Conservation (phyloP, 2,797 vertebrate genomes). For the Diceros bicornis region DNA sequence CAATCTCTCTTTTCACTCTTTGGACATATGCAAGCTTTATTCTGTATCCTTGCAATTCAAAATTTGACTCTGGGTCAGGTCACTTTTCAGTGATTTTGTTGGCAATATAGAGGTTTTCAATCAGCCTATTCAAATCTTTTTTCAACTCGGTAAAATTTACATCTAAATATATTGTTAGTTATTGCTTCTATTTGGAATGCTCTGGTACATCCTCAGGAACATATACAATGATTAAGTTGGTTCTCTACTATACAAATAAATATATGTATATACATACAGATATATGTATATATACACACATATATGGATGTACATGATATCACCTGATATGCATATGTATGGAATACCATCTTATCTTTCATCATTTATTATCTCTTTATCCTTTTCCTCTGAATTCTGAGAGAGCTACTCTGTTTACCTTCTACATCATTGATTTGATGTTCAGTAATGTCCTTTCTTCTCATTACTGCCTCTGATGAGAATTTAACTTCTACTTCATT, state of each 20-base stretch:
- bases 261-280: background rate
- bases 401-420: background rate
- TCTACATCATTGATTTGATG: background rate
- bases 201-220: background rate
- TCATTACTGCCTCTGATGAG: background rate
- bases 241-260: background rate
- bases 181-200: background rate
- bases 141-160: background rate
- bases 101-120: background rate
- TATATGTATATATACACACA: background rate
- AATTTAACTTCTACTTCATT: conserved; percentile 37
- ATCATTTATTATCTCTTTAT: background rate
- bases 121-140: background rate
- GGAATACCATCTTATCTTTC: background rate
- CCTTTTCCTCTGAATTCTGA: conserved; percentile 37
- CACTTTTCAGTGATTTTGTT: background rate
- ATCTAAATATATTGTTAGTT: background rate
- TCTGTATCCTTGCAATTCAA: background rate
- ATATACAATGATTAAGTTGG: background rate
- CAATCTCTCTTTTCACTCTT: background rate
- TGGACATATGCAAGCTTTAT: background rate
- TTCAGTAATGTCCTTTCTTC: background rate
- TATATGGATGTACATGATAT: background rate
- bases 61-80: background rate
- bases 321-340: background rate